A percentile compares a stretch with the other conserved stretches of the same genome.
These are phyloP conservation scores for Poecilia picta DNA, from an alignment of 2,797 vertebrate genomes.

Conservation along the genomic window DNA sequence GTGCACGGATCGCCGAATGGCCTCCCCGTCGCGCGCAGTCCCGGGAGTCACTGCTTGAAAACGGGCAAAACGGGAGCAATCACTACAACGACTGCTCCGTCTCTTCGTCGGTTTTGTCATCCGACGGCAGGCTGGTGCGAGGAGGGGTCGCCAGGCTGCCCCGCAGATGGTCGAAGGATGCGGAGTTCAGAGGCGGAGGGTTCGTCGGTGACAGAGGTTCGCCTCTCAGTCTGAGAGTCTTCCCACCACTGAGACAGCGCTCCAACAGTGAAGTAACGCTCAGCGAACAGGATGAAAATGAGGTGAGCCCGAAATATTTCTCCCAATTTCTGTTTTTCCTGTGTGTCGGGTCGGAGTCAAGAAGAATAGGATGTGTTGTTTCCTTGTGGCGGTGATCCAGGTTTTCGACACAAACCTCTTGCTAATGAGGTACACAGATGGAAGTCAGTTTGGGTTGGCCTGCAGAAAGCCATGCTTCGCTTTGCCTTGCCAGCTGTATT, in stretches of 20 bases:
- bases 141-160: conserved; percentile 76
- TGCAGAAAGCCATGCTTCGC: not conserved
- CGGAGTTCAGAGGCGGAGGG: conserved; percentile 85
- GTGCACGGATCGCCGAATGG: conserved; percentile 93
- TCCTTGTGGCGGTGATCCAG: not conserved
- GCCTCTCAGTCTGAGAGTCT: conserved; percentile 70
- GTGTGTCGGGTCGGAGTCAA: not conserved
- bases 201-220: conserved; percentile 56
- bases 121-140: conserved; percentile 62
- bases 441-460: not conserved
- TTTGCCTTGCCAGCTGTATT: conserved; percentile 1
- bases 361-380: not conserved
- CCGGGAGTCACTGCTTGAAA: conserved; percentile 85
- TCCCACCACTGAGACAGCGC: conserved; percentile 85
- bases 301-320: conserved; percentile 57
- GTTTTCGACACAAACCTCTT: conserved; percentile 8
- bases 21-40: conserved; percentile 87
- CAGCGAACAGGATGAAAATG: conserved; percentile 88
- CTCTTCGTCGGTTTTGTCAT: conserved; percentile 53
- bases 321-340: not conserved
- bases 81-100: conserved; percentile 68
- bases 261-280: conserved; percentile 94
- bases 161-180: conserved; percentile 84
- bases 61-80: conserved; percentile 67
- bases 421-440: not conserved